Base-by-base conservation (phyloP, 2,797 vertebrate species). In the Sarcophilus harrisii region DNA sequence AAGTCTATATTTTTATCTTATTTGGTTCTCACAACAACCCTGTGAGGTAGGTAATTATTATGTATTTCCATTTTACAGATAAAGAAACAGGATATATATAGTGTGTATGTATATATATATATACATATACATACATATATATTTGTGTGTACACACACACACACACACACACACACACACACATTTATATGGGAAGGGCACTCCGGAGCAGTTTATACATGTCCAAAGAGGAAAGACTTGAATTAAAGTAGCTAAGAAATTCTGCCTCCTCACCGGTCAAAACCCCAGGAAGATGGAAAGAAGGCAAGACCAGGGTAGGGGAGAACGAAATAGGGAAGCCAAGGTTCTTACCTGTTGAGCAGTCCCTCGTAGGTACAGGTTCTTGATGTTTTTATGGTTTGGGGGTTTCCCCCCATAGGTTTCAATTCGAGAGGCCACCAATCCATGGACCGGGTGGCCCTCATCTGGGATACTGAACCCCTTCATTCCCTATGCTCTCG, bases 341-440 rank as follows among this genome's bases (percentile, higher is more conserved):
- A 4, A 6, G 27, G 49, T 4, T 97, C 98, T 98, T 58, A 98
- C 97, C 95, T 12, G 91, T 32, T 5, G 3, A 0, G 14, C 59
- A n/a, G 66, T 57, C 94, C 94, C 90, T 93, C 10, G 55, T 11
- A 94, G 58, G 28, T 9, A 24, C 58, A 92, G 73, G 9, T 13
- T 66, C 58, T 49, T 73, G 55, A 90, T 59, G n/a, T 52, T 0
- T 8, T 57, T 96, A 27, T 73, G 90, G 55, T 57, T 9, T 1
- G 92, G 91, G 73, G 3, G 91, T 4, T 91, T 49, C 27, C 97
- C 98, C 58, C 96, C 96, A 0, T 97, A 98, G 14, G 95, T 57
- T 94, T 97, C 96, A 24, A 97, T 97, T 55, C 66, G 96, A 58
- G 97, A 97, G 38, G 97, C 97, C 91, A 97, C 96, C 0, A 97